These are phyloP conservation scores for Lasiommata megera DNA, from an alignment of 2,888 invertebrate species.

Conservation along the genomic window DNA sequence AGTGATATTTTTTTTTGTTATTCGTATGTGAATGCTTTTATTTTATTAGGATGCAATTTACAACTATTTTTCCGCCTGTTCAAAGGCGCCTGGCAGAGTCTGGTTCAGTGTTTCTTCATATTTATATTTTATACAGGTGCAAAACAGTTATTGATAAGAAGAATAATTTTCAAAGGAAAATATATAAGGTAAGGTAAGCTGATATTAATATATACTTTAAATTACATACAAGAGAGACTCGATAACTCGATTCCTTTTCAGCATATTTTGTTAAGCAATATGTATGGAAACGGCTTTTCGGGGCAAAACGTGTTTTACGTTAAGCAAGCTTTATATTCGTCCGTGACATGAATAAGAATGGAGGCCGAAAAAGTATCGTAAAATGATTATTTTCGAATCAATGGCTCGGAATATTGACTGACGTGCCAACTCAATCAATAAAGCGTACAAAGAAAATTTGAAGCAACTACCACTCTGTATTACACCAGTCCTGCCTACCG, in stretches of 20 bases:
- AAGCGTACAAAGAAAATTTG: neutral
- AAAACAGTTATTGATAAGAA: too few species aligned
- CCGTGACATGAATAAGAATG: conserved; percentile 10
- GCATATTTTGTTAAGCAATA: neutral
- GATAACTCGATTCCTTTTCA: conserved; percentile 4
- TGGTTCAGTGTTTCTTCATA: too few species aligned
- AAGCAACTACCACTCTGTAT: too few species aligned
- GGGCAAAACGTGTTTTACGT: neutral
- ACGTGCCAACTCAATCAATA: neutral
- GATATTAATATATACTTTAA: neutral
- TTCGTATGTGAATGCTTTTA: too few species aligned
- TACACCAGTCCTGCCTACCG: too few species aligned
- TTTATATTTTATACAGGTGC: too few species aligned
- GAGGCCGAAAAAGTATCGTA: neutral
- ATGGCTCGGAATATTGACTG: neutral
- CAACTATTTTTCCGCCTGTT: too few species aligned
- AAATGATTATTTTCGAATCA: conserved; percentile 5
- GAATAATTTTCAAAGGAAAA: too few species aligned
- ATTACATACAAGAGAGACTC: neutral
- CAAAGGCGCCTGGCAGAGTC: too few species aligned
- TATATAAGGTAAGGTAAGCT: too few species aligned
- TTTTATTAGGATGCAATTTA: too few species aligned
- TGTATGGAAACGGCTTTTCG: conserved; percentile 3
- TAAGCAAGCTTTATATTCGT: conserved; percentile 10
- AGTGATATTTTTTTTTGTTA: too few species aligned